Evolutionary conservation across 2,888 invertebrate species (phyloP).

Genomic region (Drosophila siamana): DNA sequence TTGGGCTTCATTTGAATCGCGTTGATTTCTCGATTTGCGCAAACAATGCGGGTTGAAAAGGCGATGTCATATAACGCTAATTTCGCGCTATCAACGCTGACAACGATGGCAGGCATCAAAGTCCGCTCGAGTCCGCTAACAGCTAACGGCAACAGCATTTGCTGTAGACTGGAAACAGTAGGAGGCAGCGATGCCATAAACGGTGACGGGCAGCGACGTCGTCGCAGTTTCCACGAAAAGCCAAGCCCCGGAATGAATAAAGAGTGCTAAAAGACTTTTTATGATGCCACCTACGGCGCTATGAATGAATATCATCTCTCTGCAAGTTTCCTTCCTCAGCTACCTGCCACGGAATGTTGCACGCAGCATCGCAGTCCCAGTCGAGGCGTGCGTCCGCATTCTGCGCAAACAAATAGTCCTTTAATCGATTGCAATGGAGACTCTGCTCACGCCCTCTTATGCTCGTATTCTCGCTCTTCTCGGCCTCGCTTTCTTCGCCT

Average conservation of each 20-base stretch:
- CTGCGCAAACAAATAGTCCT: slow-evolving; percentile 23
- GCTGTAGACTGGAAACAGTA: slow-evolving; percentile 55
- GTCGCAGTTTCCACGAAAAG: slow-evolving; percentile 62
- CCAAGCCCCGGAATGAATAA: slow-evolving; percentile 67
- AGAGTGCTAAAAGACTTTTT: slow-evolving; percentile 80
- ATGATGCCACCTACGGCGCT: slow-evolving; percentile 79
- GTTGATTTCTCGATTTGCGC: slow-evolving; percentile 66
- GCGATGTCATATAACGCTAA: slow-evolving; percentile 74
- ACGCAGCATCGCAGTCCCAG: background rate
- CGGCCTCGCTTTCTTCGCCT: slow-evolving; percentile 7
- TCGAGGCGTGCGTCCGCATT: slow-evolving; percentile 27
- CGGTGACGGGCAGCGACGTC: slow-evolving; percentile 41
- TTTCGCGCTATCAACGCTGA: slow-evolving; percentile 67
- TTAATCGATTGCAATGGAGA: slow-evolving; percentile 10
- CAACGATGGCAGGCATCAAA: slow-evolving; percentile 44
- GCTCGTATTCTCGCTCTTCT: background rate
- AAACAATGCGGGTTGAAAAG: slow-evolving; percentile 68
- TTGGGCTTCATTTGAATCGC: slow-evolving; percentile 31
- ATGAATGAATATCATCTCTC: slow-evolving; percentile 71
- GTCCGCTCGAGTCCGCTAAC: background rate
- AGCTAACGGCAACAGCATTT: background rate
- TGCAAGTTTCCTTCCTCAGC: slow-evolving; percentile 22
- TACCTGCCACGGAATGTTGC: slow-evolving; percentile 35
- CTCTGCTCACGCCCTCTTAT: background rate
- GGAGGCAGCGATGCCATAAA: slow-evolving; percentile 69